Evolutionary conservation across 2,797 vertebrate genomes (phyloP).

Genomic region (Squalus acanthias): DNA sequence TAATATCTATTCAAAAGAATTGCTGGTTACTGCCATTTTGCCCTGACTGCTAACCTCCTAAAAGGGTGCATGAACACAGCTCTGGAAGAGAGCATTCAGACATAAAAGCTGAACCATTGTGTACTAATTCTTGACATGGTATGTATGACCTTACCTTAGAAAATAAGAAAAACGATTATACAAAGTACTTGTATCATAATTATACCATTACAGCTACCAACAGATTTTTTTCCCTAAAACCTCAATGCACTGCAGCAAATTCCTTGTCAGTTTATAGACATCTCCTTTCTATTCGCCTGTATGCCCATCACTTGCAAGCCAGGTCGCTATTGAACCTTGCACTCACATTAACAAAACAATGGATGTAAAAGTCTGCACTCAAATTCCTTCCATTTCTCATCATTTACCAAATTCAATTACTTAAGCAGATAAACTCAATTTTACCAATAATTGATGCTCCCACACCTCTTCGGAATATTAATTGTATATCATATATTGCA

Average conservation of each 20-base stretch:
- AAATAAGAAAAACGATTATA: not conserved
- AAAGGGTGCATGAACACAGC: not conserved
- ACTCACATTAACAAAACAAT: not conserved
- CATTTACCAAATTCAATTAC: not conserved
- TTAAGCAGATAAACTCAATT: not conserved
- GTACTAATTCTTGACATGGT: not conserved
- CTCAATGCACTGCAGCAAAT: not conserved
- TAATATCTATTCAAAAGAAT: not conserved
- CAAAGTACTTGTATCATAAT: not conserved
- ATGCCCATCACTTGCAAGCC: not conserved
- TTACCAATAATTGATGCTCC: not conserved
- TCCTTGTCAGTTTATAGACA: not conserved
- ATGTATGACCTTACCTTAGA: not conserved
- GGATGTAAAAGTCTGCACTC: not conserved
- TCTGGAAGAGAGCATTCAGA: not conserved
- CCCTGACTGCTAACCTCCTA: not conserved
- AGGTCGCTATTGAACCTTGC: not conserved
- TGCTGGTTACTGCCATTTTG: not conserved
- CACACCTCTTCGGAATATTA: not conserved
- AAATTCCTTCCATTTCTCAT: not conserved
- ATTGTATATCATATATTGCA: not conserved
- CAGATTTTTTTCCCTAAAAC: not conserved
- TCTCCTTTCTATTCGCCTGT: not conserved
- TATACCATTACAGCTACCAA: not conserved
- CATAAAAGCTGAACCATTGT: not conserved